Conservation (phyloP, 2,113 vertebrate genomes). For the Petaurus breviceps region DNA sequence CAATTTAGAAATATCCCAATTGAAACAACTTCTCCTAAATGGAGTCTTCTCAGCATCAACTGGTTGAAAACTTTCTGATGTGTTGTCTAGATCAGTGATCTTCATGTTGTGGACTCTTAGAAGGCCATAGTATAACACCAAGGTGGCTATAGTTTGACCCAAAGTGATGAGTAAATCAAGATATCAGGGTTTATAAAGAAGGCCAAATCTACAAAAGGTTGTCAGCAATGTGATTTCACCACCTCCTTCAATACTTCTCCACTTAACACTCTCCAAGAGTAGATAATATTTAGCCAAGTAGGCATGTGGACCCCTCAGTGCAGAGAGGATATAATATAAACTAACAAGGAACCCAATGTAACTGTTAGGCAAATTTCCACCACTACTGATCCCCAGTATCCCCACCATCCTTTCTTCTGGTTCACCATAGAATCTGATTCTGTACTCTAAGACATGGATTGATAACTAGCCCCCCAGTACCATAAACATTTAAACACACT, state of each 20-base stretch:
- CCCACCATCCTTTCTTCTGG: too few species aligned
- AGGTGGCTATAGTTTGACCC: neutral
- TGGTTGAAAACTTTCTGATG: neutral
- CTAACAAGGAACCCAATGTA: neutral
- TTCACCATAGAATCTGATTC: too few species aligned
- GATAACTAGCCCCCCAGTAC: neutral
- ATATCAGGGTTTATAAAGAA: neutral
- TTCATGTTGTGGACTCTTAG: neutral
- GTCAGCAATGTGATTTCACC: neutral
- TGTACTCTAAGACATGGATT: too few species aligned
- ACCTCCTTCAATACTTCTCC: too few species aligned
- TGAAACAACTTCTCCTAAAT: too few species aligned
- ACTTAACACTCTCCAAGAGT: neutral
- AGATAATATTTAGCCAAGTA: neutral
- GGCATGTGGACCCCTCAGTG: neutral
- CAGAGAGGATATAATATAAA: neutral
- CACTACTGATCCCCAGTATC: neutral
- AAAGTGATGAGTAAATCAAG: neutral
- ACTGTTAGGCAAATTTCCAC: neutral
- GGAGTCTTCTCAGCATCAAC: too few species aligned
- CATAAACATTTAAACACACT: neutral
- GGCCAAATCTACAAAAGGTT: neutral
- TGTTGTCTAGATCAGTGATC: neutral
- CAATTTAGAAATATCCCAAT: neutral
- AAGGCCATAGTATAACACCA: neutral